These are phyloP conservation scores for Machaerirhynchus nigripectus DNA, from an alignment of 2,113 vertebrate species.

Conservation along the genomic window DNA sequence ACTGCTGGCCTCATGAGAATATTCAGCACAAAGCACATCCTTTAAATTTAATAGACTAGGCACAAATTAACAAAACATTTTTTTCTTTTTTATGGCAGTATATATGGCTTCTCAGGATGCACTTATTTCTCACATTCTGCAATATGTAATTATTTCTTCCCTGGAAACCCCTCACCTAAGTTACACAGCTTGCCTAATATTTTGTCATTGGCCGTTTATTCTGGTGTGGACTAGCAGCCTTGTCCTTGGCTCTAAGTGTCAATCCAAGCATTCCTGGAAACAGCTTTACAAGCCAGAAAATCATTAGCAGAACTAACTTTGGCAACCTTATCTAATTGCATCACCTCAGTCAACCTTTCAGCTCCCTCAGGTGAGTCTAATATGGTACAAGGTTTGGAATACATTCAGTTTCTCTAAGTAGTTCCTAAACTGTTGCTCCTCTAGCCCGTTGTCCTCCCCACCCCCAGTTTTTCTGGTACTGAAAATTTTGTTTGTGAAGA, in stretches of 20 bases:
- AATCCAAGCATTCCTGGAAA: background rate
- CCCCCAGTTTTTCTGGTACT: background rate
- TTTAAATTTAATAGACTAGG: background rate
- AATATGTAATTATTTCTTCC: background rate
- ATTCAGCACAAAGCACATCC: background rate
- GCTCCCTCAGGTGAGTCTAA: background rate
- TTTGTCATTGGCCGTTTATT: background rate
- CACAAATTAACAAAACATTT: background rate
- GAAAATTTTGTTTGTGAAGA: background rate
- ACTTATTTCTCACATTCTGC: background rate
- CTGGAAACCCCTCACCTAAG: background rate
- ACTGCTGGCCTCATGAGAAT: background rate
- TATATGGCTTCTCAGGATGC: background rate
- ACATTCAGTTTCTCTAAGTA: background rate
- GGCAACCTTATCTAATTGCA: background rate
- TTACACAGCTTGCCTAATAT: background rate
- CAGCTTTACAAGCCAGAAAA: background rate
- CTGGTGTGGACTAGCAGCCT: background rate
- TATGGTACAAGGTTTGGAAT: background rate
- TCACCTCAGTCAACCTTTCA: background rate
- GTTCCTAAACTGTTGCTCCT: background rate
- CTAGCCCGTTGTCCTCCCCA: background rate
- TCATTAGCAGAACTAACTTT: background rate
- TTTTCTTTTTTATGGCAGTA: background rate
- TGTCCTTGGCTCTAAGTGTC: background rate